Base-by-base conservation (phyloP, 2,888 invertebrate genomes). In the Drosophila kanekoi region DNA sequence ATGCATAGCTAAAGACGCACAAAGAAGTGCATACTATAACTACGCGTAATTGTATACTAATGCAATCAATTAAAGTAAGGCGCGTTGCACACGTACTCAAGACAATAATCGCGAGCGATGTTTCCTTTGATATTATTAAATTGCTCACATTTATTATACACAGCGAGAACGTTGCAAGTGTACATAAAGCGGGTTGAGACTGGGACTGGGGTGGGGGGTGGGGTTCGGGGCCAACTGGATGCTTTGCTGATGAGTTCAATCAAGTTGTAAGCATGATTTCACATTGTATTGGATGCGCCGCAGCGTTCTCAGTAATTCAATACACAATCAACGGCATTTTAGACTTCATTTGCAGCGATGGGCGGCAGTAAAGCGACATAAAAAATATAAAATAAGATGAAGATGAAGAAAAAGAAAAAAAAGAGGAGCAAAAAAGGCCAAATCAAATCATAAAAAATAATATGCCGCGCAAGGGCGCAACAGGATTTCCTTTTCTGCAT, bases 211-310 rank as follows among this genome's bases (percentile, higher is more conserved):
- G 16, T 2, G 2, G 33, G 4, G 20, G 28, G 13, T 33, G 44
- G 11, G 28, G 53, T 4, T 11, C 1, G 43, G 23, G 35, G 54
- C 52, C 1, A 8, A 14, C n/a, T 14, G 35, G 43, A 35, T 44
- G 35, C 54, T 37, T 56, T 53, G 62, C 74, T 86, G 83, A 84
- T 84, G 83, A 84, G 83, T 84, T 84, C 87, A 84, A 84, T 84
- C 84, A 86, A 78, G 83, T 80, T 86, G 87, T 80, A 84, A 84
- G 86, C 83, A 84, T 84, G 83, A 83, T 78, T 84, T 83, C 81
- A 72, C 74, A 85, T 81, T 74, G 72, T 68, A 81, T 85, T 84
- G 63, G 60, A 81, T 78, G 74, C 68, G 80, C 63, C 72, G 77
- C 71, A 64, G 53, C 70, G 62, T 63, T 63, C 60, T 44, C 64